Percentiles rank a stretch among this genome's conserved stretches.
These are phyloP conservation scores for Limnephilus auricula DNA, from an alignment of 2,888 invertebrate species.

Conservation along the genomic window DNA sequence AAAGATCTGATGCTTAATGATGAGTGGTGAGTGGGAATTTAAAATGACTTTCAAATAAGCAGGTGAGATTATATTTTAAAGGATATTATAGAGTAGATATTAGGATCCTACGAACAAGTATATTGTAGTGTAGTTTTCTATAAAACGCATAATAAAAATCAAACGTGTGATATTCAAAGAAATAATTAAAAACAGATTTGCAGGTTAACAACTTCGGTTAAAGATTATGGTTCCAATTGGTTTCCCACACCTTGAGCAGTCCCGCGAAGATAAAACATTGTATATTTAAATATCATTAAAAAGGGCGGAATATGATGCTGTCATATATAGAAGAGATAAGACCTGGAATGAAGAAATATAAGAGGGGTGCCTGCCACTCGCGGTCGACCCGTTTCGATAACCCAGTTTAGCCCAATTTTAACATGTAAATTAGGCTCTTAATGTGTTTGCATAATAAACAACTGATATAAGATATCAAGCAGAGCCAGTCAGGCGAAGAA, in stretches of 20 bases:
- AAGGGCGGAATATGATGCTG: not conserved
- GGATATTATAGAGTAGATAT: not conserved
- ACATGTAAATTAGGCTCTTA: not conserved
- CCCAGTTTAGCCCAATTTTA: conserved; percentile 2
- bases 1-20: too few relatives aligned
- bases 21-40: not conserved
- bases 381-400: not conserved
- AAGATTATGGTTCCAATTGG: not conserved
- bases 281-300: not conserved
- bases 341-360: not conserved
- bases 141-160: too few relatives aligned
- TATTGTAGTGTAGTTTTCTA: too few relatives aligned
- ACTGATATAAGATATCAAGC: conserved; percentile 2
- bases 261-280: not conserved
- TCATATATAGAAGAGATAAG: not conserved
- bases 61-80: not conserved
- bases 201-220: not conserved
- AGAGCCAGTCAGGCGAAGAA: not conserved
- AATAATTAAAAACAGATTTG: not conserved
- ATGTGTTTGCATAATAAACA: conserved; percentile 27
- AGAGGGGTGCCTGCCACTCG: not conserved
- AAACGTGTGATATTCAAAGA: not conserved
- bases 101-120: too few relatives aligned
- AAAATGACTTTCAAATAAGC: not conserved
- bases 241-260: not conserved